Evolutionary conservation across 2,797 vertebrate species (phyloP), one percentile per base, ranked within the genome.

Genomic region (Erethizon dorsatum): DNA sequence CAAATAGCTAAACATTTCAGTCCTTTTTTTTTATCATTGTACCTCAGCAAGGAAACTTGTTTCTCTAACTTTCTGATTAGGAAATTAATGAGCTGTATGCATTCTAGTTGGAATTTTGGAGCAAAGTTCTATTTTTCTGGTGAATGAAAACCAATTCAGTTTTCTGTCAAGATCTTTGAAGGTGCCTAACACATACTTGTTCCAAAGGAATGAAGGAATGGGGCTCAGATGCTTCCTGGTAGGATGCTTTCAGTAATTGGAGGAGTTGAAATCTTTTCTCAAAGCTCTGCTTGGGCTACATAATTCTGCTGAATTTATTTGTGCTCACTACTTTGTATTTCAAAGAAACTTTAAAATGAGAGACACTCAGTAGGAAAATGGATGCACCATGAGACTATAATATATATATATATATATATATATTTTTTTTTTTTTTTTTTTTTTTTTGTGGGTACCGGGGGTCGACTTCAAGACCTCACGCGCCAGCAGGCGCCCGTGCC

Each of bases 21-120:
- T 97, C 69, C 61, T 90, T 95, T 87, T 65, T 65, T 45, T 47
- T 6, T 15, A 82, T 90, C 90, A 56, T 83, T 97, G 96, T 69
- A 83, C 63, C 83, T 94, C 77, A 63, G 91, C 71, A 45, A 41
- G 77, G 96, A 95, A 77, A 83, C 50, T 80, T 4, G 41, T 83
- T 89, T 95, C 41, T 22, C 90, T 96, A 65, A 65, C 54, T 94
- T 96, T 97, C 90, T 93, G 75, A 45, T 52, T 37, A 93, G 50
- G 79, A 79, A 96, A 93, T 79, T 73, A 96, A 56, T 88, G 92
- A 88, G 88, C 59, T 92, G 79, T 54, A 71, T 63, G 59, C 88
- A 97, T 98, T 65, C 86, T 89, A 93, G 31, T 57, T 95, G 37
- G 63, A 98, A 87, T 86, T 92, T 90, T 91, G 57, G 77, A 94